phyloP scores from a whole-genome alignment of 2,888 invertebrate genomes.

The Pemphredon lugubris region DNA sequence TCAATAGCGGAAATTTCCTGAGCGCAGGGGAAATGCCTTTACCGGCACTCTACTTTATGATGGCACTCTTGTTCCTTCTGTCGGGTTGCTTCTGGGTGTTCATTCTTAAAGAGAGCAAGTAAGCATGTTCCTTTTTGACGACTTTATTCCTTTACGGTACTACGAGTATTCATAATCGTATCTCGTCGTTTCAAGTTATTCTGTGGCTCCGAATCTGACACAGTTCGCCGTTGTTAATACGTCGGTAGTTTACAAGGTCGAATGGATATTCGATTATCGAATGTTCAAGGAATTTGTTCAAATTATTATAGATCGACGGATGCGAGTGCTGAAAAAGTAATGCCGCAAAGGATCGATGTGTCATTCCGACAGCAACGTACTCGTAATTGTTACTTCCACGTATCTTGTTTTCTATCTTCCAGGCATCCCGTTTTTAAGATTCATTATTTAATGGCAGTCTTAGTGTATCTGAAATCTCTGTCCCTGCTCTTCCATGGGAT shows the following conservation, averaged over 20 bases:
- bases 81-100: constrained; percentile 97
- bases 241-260: no score
- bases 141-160: background rate
- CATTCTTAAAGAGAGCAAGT: constrained; percentile 90
- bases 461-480: constrained; percentile 95
- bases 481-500: constrained; percentile 97
- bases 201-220: no score
- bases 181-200: no score
- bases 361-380: no score
- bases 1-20: constrained; percentile 91
- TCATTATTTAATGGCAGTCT: constrained; percentile 97
- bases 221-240: no score
- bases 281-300: no score
- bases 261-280: no score
- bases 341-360: no score
- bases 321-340: no score
- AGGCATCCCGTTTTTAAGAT: constrained; percentile 95
- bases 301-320: no score
- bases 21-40: constrained; percentile 98
- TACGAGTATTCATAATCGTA: background rate
- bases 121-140: constrained; percentile 64
- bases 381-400: no score
- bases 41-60: constrained; percentile 94
- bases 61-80: constrained; percentile 93
- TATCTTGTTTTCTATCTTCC: constrained; percentile 14